Conservation (phyloP, 1,140 invertebrate species). For the Macrotrachela quadricornifera region DNA sequence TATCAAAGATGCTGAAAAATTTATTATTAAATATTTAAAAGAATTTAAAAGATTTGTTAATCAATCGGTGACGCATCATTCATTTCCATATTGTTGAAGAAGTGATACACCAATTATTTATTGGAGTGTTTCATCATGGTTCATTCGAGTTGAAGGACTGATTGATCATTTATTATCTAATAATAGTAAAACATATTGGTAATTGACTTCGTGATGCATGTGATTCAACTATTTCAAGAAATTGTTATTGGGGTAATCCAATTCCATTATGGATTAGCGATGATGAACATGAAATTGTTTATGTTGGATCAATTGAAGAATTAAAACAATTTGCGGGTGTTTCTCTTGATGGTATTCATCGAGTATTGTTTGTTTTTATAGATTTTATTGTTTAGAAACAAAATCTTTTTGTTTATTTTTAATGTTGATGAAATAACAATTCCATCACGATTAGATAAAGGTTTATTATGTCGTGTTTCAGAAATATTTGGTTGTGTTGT, state of each 20-base stretch:
- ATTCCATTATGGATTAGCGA: constrained; percentile 91
- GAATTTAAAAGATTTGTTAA: constrained; percentile 49
- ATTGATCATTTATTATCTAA: constrained; percentile 52
- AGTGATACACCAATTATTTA: constrained; percentile 97
- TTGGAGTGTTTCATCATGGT: constrained; percentile 94
- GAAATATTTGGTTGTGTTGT: constrained; percentile 99
- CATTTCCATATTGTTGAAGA: constrained; percentile 96
- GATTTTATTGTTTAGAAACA: neutral
- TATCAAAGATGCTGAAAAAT: constrained; percentile 67
- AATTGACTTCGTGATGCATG: constrained; percentile 92
- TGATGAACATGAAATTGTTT: constrained; percentile 75
- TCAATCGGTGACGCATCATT: constrained; percentile 59
- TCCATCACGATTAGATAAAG: constrained; percentile 62
- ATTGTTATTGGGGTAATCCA: constrained; percentile 96
- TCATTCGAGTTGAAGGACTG: constrained; percentile 77
- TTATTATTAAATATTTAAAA: constrained; percentile 67
- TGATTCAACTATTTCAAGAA: constrained; percentile 91
- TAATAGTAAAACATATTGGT: constrained; percentile 77
- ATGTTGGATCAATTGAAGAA: constrained; percentile 78
- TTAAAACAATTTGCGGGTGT: constrained; percentile 56
- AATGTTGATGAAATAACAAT: constrained; percentile 80
- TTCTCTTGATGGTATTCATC: constrained; percentile 68
- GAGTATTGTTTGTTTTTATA: constrained; percentile 43
- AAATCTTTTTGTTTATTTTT: no score
- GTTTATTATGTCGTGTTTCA: constrained; percentile 55